Conservation (phyloP, 2,797 vertebrate species). For the Catostomus latipinnis region DNA sequence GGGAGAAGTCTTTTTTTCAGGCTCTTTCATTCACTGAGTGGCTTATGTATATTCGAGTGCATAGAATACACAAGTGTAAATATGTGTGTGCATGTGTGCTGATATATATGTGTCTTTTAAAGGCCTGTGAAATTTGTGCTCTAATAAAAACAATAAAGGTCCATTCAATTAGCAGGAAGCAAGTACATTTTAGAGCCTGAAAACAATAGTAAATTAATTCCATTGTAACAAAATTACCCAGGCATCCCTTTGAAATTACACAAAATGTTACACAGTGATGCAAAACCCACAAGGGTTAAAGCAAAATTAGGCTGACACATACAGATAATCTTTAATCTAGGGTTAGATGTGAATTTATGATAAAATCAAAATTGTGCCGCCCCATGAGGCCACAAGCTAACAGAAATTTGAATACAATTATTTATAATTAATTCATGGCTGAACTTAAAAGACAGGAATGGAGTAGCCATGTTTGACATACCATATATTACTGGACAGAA, state of each 20-base stretch:
- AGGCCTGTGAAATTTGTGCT: neutral
- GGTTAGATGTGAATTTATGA: neutral
- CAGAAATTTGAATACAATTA: neutral
- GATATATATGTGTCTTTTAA: conserved; percentile 43
- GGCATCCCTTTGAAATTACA: conserved; percentile 2
- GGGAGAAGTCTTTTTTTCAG: conserved; percentile 75
- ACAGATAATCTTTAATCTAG: neutral
- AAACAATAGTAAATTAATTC: conserved; percentile 1
- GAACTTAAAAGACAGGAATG: conserved; percentile 6
- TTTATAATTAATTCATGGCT: neutral
- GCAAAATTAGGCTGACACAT: conserved; percentile 7
- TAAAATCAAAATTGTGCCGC: neutral
- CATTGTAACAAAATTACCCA: neutral
- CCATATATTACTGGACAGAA: conserved; percentile 12
- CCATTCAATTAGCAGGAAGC: neutral
- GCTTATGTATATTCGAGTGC: conserved; percentile 56
- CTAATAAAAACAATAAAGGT: neutral
- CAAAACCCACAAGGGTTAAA: neutral
- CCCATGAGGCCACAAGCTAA: neutral
- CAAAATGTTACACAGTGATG: neutral
- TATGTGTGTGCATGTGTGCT: conserved; percentile 53
- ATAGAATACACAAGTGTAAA: conserved; percentile 35
- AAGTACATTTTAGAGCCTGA: neutral
- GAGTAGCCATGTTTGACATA: neutral
- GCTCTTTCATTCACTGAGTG: conserved; percentile 73